Evolutionary conservation across 2,113 vertebrate genomes (phyloP).

Genomic region (Apaloderma vittatum): DNA sequence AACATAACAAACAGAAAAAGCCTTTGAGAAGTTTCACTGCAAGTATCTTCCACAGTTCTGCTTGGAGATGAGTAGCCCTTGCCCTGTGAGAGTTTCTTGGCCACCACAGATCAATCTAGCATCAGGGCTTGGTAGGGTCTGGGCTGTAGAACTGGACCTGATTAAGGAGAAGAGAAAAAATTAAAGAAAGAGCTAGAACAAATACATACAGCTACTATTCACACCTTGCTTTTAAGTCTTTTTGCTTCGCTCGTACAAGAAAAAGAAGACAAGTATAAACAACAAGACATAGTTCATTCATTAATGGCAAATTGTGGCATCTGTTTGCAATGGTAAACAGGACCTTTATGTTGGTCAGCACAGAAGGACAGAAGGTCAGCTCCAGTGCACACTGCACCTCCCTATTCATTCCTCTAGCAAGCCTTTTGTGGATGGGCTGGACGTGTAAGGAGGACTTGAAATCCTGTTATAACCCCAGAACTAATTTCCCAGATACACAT

Average conservation of each 20-base stretch:
- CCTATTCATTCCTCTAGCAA: not conserved
- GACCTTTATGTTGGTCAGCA: not conserved
- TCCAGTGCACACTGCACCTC: not conserved
- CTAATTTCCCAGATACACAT: not conserved
- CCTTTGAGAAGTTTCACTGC: not conserved
- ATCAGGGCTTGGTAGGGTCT: not conserved
- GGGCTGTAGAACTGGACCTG: not conserved
- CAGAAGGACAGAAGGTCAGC: not conserved
- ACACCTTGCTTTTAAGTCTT: not conserved
- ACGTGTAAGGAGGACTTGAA: not conserved
- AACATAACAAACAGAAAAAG: not conserved
- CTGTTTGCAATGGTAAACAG: not conserved
- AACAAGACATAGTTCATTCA: not conserved
- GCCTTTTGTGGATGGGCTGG: not conserved
- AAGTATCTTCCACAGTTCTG: not conserved
- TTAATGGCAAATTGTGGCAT: not conserved
- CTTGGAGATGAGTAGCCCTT: not conserved
- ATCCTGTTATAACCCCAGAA: not conserved
- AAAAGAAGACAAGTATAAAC: not conserved
- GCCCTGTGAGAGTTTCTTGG: not conserved
- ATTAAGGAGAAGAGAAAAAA: not conserved
- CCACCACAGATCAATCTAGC: not conserved
- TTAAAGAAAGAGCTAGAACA: not conserved
- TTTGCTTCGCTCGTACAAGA: not conserved
- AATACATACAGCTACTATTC: not conserved